These are phyloP conservation scores for Lophotriccus pileatus DNA, from an alignment of 2,797 vertebrate species.

Conservation along the genomic window DNA sequence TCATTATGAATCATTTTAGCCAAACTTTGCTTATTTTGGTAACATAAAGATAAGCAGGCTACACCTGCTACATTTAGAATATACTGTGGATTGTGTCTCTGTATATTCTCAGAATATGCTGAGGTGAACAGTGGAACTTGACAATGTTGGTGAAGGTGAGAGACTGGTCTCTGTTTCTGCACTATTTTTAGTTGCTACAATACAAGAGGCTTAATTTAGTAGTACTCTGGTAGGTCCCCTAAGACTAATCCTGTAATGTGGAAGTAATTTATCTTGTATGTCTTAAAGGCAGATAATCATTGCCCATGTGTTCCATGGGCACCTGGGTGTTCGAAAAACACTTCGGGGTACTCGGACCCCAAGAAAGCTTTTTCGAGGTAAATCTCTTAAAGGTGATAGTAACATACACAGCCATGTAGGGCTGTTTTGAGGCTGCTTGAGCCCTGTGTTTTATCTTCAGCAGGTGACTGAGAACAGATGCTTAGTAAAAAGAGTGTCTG, in stretches of 20 bases:
- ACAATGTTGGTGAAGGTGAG: background rate
- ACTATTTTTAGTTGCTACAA: background rate
- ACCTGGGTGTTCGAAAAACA: background rate
- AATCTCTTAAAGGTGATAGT: background rate
- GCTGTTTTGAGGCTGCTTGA: background rate
- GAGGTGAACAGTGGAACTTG: background rate
- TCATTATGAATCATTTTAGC: background rate
- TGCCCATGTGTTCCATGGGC: background rate
- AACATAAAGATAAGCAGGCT: background rate
- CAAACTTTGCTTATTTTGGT: background rate
- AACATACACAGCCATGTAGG: background rate
- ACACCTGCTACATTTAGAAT: background rate
- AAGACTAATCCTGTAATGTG: background rate
- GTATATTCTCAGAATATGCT: background rate
- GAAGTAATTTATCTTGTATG: background rate
- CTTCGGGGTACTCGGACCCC: background rate
- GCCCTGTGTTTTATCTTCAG: background rate
- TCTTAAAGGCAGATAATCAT: background rate
- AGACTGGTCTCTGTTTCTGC: background rate
- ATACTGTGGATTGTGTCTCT: background rate
- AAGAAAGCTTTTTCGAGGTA: background rate
- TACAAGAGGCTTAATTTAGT: background rate
- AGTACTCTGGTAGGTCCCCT: background rate
- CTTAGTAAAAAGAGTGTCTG: background rate
- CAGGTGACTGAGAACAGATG: background rate